Conservation (phyloP, 2,888 invertebrate genomes). For the Phymatocera aterrima region DNA sequence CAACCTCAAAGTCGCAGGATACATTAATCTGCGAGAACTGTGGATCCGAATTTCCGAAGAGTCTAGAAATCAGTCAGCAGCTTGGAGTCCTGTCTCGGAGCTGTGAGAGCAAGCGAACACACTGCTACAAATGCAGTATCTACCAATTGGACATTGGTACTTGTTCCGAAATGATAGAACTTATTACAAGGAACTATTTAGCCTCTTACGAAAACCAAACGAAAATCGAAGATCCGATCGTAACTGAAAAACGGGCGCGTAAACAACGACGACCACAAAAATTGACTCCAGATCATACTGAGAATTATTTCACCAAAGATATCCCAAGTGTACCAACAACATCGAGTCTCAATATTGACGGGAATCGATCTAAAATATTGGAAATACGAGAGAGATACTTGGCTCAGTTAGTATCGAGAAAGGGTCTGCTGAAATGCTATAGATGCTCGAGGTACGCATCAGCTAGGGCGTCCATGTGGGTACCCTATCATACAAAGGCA, state of each 20-base stretch:
- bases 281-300: slow-evolving; percentile 61
- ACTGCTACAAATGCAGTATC: slow-evolving; percentile 66
- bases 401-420: slow-evolving; percentile 69
- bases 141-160: slow-evolving; percentile 49
- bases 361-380: slow-evolving; percentile 49
- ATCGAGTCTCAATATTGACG: slow-evolving; percentile 42
- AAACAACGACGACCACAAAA: slow-evolving; percentile 77
- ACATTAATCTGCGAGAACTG: slow-evolving; percentile 40
- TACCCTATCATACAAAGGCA: slow-evolving; percentile 74
- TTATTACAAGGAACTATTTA: slow-evolving; percentile 53
- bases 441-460: slow-evolving; percentile 69
- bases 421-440: slow-evolving; percentile 64
- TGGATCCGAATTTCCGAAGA: slow-evolving; percentile 32
- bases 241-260: slow-evolving; percentile 71
- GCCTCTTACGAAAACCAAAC: slow-evolving; percentile 50
- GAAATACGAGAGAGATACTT: slow-evolving; percentile 71
- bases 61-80: not conserved
- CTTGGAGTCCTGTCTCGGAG: not conserved
- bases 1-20: slow-evolving; percentile 44
- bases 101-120: slow-evolving; percentile 43
- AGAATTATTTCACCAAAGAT: slow-evolving; percentile 24
- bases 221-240: slow-evolving; percentile 49
- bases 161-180: slow-evolving; percentile 39
- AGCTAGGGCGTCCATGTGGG: slow-evolving; percentile 69
- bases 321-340: slow-evolving; percentile 26